Conservation (phyloP, 1,140 invertebrate species). For the Hesperophylax magnus region DNA sequence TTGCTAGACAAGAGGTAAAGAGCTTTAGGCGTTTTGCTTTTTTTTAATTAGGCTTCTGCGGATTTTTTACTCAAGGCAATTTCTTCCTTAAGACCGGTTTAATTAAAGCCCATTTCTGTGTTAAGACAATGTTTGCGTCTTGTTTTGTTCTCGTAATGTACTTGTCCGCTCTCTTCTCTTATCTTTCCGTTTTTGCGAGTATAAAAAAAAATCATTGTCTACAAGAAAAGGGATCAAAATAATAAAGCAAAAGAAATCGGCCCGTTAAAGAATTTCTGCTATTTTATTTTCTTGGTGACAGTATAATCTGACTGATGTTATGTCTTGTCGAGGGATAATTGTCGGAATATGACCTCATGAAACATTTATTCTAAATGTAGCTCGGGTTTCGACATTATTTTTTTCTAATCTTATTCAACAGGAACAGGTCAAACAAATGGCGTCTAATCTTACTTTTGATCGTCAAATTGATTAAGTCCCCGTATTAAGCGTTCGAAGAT, state of each 20-base stretch:
- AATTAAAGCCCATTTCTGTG: constrained; percentile 22
- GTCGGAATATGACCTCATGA: too few relatives aligned
- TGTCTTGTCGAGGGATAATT: too few relatives aligned
- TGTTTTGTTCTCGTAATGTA: constrained; percentile 6
- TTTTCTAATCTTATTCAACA: too few relatives aligned
- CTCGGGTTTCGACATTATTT: too few relatives aligned
- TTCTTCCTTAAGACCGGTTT: constrained; percentile 6
- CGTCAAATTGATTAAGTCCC: too few relatives aligned
- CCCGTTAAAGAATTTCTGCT: background rate
- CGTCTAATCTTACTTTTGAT: too few relatives aligned
- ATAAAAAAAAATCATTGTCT: background rate
- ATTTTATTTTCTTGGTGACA: too few relatives aligned
- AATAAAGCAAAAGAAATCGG: background rate
- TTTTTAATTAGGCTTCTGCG: background rate
- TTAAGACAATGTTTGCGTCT: constrained; percentile 3
- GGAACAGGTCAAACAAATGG: too few relatives aligned
- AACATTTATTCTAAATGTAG: too few relatives aligned
- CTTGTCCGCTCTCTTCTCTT: background rate
- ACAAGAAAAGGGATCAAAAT: background rate
- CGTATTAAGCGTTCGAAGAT: too few relatives aligned
- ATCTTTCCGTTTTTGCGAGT: too few relatives aligned
- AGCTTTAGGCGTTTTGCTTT: background rate
- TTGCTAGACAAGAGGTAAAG: background rate
- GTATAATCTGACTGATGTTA: too few relatives aligned
- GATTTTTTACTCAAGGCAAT: background rate